These are phyloP conservation scores for Scomber colias DNA, from an alignment of 2,113 vertebrate species.

Conservation along the genomic window DNA sequence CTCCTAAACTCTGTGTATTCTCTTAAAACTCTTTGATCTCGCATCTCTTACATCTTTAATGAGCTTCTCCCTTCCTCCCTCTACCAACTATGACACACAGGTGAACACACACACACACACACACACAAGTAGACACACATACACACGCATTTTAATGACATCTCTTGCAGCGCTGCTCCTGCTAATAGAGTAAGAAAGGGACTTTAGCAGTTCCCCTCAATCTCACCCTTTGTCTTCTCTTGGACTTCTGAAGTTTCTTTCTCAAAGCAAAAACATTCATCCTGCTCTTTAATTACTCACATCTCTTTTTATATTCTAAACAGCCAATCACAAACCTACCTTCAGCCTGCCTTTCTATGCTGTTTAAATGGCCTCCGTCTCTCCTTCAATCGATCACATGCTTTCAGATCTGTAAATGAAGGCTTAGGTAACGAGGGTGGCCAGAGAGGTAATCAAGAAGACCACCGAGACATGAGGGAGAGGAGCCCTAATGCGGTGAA, in stretches of 20 bases:
- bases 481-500: slow-evolving; percentile 65
- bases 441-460: slow-evolving; percentile 73
- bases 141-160: slow-evolving; percentile 38
- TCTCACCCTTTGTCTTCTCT: slow-evolving; percentile 16
- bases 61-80: slow-evolving; percentile 25
- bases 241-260: slow-evolving; percentile 36
- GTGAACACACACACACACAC: not conserved
- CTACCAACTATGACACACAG: not conserved
- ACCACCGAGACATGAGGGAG: slow-evolving; percentile 67
- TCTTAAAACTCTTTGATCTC: slow-evolving; percentile 21
- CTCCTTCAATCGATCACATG: slow-evolving; percentile 67
- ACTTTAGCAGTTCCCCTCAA: slow-evolving; percentile 15
- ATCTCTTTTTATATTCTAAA: slow-evolving; percentile 61
- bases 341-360: slow-evolving; percentile 24
- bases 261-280: slow-evolving; percentile 29
- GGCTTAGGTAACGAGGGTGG: slow-evolving; percentile 64
- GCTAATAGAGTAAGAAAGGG: slow-evolving; percentile 58
- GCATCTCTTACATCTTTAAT: slow-evolving; percentile 48
- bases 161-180: slow-evolving; percentile 40
- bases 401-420: slow-evolving; percentile 77
- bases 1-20: not conserved
- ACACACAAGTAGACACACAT: slow-evolving; percentile 1
- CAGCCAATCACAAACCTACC: slow-evolving; percentile 53
- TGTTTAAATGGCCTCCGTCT: slow-evolving; percentile 50
- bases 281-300: slow-evolving; percentile 44